Conservation (phyloP, 1,140 invertebrate species). For the Ceratosolen fusciceps region DNA sequence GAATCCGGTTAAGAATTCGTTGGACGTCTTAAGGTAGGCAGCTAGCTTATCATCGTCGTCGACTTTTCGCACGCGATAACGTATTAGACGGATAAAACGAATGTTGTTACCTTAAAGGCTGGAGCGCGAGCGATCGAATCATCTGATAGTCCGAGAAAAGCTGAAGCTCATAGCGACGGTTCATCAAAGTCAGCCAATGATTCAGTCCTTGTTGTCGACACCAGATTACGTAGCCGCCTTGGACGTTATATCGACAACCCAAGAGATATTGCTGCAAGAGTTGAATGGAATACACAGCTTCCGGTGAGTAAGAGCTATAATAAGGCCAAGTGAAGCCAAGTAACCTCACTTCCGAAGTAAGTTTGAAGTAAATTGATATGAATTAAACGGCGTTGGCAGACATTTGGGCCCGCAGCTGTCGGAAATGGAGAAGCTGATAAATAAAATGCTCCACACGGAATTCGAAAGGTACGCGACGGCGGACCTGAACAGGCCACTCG, state of each 20-base stretch:
- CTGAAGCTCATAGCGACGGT: slow-evolving; percentile 95
- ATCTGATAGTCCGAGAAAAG: slow-evolving; percentile 79
- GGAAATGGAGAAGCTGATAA: slow-evolving; percentile 96
- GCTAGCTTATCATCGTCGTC: no score
- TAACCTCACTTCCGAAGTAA: neutral
- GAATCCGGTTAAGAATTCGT: slow-evolving; percentile 83
- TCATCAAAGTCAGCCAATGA: slow-evolving; percentile 97
- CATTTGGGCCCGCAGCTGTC: slow-evolving; percentile 96
- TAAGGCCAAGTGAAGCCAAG: no score
- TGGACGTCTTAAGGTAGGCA: slow-evolving; percentile 79
- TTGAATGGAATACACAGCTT: slow-evolving; percentile 93
- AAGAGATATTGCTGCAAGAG: slow-evolving; percentile 92
- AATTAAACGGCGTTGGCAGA: slow-evolving; percentile 68
- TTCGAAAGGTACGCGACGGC: slow-evolving; percentile 92
- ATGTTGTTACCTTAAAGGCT: slow-evolving; percentile 63
- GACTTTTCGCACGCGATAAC: no score
- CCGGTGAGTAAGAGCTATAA: slow-evolving; percentile 69
- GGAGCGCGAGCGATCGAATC: slow-evolving; percentile 77
- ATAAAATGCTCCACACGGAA: slow-evolving; percentile 96
- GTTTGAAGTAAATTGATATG: neutral
- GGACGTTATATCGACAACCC: slow-evolving; percentile 96
- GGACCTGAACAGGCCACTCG: slow-evolving; percentile 90
- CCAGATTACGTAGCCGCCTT: slow-evolving; percentile 98
- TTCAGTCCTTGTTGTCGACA: slow-evolving; percentile 93
- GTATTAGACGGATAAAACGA: no score